These are phyloP conservation scores for Boulengeromyrus knoepffleri DNA, from an alignment of 2,113 vertebrate species.

Conservation along the genomic window DNA sequence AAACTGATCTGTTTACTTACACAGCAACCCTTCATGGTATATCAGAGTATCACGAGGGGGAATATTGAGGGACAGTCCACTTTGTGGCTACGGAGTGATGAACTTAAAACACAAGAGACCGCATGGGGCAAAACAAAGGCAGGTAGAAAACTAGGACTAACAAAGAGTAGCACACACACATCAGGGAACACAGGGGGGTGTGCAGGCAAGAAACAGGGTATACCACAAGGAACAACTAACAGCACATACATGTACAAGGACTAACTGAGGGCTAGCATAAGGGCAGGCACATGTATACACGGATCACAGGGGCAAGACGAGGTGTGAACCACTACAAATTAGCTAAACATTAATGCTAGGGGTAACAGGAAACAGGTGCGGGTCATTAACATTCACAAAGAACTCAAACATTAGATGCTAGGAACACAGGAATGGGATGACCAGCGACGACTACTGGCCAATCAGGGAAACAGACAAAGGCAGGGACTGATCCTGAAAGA, in stretches of 20 bases:
- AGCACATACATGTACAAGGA: not conserved
- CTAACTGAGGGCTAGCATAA: not conserved
- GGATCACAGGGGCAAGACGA: not conserved
- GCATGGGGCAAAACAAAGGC: not conserved
- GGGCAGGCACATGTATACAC: not conserved
- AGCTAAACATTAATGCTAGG: not conserved
- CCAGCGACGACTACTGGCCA: not conserved
- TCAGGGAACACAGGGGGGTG: not conserved
- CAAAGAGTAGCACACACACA: not conserved
- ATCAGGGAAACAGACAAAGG: not conserved
- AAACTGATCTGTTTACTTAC: conserved; percentile 13
- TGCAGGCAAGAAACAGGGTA: not conserved
- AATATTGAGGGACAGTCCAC: not conserved
- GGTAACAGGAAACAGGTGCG: not conserved
- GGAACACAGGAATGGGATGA: not conserved
- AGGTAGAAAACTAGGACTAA: not conserved
- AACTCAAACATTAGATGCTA: not conserved
- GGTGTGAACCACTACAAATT: not conserved
- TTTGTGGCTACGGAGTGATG: not conserved
- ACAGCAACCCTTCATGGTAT: not conserved
- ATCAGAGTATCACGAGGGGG: too few species aligned
- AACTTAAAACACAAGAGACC: not conserved
- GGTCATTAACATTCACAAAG: not conserved
- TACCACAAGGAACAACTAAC: not conserved
- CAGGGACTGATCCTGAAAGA: not conserved